Evolutionary conservation across 2,888 invertebrate species (phyloP).

Genomic region (Pseudococcus viburni): DNA sequence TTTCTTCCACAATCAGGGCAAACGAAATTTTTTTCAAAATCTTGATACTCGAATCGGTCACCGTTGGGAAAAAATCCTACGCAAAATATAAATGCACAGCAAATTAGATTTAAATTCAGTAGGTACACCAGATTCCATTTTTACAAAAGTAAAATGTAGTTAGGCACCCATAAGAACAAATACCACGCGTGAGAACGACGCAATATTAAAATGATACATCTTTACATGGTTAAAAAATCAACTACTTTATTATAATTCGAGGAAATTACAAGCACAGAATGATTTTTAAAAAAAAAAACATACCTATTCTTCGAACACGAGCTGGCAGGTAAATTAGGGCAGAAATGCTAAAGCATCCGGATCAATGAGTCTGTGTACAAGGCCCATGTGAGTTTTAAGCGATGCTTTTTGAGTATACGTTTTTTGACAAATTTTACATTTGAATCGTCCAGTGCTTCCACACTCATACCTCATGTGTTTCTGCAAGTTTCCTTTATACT

Average conservation of each 20-base stretch:
- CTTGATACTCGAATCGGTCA: background rate
- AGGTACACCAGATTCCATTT: background rate
- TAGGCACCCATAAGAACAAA: too few species aligned
- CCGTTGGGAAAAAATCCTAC: background rate
- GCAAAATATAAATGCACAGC: background rate
- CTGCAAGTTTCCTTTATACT: conserved; percentile 73
- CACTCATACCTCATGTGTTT: conserved; percentile 77
- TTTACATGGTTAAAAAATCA: too few species aligned
- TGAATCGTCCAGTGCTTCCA: conserved; percentile 76
- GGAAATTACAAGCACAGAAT: background rate
- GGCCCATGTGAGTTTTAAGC: conserved; percentile 65
- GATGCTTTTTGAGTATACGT: conserved; percentile 74
- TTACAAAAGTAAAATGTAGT: too few species aligned
- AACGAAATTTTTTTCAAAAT: background rate
- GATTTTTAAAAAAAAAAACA: too few species aligned
- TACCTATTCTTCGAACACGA: background rate
- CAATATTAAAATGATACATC: too few species aligned
- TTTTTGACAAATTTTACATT: conserved; percentile 77
- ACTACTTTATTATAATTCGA: background rate
- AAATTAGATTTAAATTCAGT: background rate
- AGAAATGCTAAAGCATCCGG: background rate
- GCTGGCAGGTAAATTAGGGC: background rate
- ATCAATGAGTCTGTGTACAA: conserved; percentile 60
- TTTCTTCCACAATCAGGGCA: conserved; percentile 63
- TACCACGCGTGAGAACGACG: too few species aligned